Conservation (phyloP, 2,888 invertebrate genomes). For the Himalopsyche kuldschensis region DNA sequence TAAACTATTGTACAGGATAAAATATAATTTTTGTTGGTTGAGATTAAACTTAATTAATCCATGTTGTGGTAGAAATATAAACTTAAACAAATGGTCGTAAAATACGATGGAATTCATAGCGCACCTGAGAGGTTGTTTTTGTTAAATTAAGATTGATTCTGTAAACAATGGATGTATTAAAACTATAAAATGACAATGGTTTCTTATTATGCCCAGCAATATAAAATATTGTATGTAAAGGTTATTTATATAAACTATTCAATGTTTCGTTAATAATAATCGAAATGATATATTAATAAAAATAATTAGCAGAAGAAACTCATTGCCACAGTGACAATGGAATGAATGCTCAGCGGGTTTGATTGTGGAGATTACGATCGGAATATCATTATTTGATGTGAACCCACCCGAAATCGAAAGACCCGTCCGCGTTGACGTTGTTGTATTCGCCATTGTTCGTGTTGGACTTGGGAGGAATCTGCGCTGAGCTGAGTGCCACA, state of each 20-base stretch:
- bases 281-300: not conserved
- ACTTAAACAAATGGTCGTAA: too few species aligned
- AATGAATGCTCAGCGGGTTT: not conserved
- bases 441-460: constrained; percentile 65
- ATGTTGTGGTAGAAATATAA: too few species aligned
- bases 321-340: not conserved
- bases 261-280: not conserved
- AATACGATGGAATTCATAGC: too few species aligned
- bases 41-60: too few species aligned
- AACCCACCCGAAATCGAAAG: constrained; percentile 70
- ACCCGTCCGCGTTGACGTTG: constrained; percentile 70
- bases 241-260: not conserved
- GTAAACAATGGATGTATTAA: too few species aligned
- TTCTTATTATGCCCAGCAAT: too few species aligned
- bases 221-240: not conserved
- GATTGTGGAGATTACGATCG: not conserved
- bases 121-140: too few species aligned
- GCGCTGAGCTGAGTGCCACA: constrained; percentile 32
- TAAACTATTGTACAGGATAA: too few species aligned
- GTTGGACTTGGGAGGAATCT: constrained; percentile 49
- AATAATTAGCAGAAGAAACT: not conserved
- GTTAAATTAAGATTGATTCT: too few species aligned
- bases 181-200: too few species aligned
- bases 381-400: not conserved
- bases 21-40: too few species aligned